Percentiles rank a stretch among this genome's conserved stretches.
Conservation (phyloP, 2,797 vertebrate species). For the Eleutherodactylus coqui region DNA sequence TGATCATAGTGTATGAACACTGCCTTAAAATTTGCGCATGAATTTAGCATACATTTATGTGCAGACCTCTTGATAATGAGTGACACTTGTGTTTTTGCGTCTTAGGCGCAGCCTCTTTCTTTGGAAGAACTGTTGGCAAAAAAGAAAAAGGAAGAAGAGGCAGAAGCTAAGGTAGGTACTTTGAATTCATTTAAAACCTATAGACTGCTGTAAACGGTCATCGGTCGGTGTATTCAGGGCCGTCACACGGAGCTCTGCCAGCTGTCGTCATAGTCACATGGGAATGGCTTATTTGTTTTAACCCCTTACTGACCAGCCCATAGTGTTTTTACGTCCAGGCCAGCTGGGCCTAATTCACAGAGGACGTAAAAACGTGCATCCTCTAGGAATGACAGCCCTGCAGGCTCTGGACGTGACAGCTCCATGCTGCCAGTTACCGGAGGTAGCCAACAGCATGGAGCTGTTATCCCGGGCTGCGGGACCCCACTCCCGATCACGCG, state of each 20-base stretch:
- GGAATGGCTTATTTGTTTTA: too few relatives aligned
- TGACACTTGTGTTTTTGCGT: background rate
- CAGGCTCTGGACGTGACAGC: too few relatives aligned
- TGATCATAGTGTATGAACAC: background rate
- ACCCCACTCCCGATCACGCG: too few relatives aligned
- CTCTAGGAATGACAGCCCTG: too few relatives aligned
- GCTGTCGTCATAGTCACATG: background rate
- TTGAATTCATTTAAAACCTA: background rate
- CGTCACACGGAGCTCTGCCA: background rate
- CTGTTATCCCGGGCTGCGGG: too few relatives aligned
- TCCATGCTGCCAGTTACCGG: too few relatives aligned
- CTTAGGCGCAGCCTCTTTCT: conserved; percentile 89
- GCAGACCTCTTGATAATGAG: background rate
- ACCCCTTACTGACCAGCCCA: too few relatives aligned
- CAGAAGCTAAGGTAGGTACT: conserved; percentile 88
- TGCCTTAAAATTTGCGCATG: background rate
- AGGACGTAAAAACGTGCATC: too few relatives aligned
- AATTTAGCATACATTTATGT: too few relatives aligned
- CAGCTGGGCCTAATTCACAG: too few relatives aligned
- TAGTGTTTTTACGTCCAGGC: too few relatives aligned
- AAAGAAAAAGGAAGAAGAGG: conserved; percentile 96
- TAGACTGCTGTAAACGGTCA: background rate
- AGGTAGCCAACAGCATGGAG: too few relatives aligned
- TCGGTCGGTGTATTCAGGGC: background rate
- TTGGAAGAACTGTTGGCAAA: conserved; percentile 95